These are phyloP conservation scores for Aurelia aurita DNA, from an alignment of 30 jellyfish, hydroid and myxozoan species.

Conservation along the genomic window DNA sequence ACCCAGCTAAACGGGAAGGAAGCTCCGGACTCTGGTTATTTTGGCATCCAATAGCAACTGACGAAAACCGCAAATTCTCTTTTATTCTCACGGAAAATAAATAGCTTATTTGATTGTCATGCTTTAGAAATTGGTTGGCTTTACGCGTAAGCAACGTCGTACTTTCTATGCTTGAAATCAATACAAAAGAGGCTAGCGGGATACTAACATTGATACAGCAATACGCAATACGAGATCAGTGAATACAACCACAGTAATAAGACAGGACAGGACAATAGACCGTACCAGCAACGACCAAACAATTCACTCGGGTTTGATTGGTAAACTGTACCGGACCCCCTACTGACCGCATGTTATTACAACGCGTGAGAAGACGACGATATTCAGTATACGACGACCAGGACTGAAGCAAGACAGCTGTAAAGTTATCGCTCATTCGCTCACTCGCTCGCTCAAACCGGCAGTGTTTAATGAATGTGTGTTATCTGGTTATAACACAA, in stretches of 20 bases:
- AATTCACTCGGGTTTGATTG: conserved; percentile 53
- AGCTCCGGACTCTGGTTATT: conserved; percentile 49
- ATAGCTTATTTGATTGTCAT: conserved; percentile 42
- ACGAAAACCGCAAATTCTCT: conserved; percentile 60
- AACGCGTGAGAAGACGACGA: conserved; percentile 56
- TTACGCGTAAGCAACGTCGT: neutral
- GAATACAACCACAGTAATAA: no score
- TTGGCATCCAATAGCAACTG: conserved; percentile 76
- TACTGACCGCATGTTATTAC: conserved; percentile 63
- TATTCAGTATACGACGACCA: conserved; percentile 34
- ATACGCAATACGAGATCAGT: conserved; percentile 15
- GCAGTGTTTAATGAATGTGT: neutral
- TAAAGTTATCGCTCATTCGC: conserved; percentile 6
- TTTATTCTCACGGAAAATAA: conserved; percentile 64
- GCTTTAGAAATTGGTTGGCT: conserved; percentile 56
- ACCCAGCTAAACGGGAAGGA: conserved; percentile 75
- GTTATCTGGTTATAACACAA: conserved; percentile 27
- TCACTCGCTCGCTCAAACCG: neutral
- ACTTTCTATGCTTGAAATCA: neutral
- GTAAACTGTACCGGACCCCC: conserved; percentile 79
- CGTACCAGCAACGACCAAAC: conserved; percentile 16
- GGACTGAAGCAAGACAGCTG: conserved; percentile 24
- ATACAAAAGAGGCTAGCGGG: conserved; percentile 59
- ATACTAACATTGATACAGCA: conserved; percentile 62
- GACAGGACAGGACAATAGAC: neutral